These are phyloP conservation scores for Carettochelys insculpta DNA, from an alignment of 2,113 vertebrate genomes.

Conservation along the genomic window DNA sequence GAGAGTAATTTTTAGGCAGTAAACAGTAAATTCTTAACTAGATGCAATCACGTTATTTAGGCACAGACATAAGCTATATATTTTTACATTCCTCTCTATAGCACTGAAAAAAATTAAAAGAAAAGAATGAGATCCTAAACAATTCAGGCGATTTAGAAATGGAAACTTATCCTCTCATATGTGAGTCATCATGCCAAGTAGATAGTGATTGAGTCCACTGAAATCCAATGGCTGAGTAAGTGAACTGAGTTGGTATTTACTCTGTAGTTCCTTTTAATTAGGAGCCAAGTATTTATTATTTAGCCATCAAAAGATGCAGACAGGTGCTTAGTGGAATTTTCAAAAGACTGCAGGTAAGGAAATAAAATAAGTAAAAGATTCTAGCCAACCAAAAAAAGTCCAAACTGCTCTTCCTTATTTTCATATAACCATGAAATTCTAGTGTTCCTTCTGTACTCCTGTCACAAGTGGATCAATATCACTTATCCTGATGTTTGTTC, in stretches of 20 bases:
- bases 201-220: not conserved
- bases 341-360: not conserved
- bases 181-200: not conserved
- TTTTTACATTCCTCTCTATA: not conserved
- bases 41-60: not conserved
- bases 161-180: not conserved
- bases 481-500: conserved; percentile 36
- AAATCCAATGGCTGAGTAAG: not conserved
- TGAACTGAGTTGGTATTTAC: not conserved
- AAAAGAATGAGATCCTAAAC: not conserved
- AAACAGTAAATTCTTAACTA: not conserved
- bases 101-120: not conserved
- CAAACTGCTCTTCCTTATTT: not conserved
- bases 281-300: not conserved
- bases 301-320: not conserved
- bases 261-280: not conserved
- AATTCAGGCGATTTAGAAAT: not conserved
- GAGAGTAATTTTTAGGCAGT: not conserved
- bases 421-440: not conserved
- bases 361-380: not conserved
- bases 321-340: not conserved
- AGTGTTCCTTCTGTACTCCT: not conserved
- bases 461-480: conserved; percentile 1
- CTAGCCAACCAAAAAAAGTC: not conserved
- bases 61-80: not conserved